phyloP scores from a whole-genome alignment of 2,888 invertebrate genomes.

The Rhagonycha lutea region DNA sequence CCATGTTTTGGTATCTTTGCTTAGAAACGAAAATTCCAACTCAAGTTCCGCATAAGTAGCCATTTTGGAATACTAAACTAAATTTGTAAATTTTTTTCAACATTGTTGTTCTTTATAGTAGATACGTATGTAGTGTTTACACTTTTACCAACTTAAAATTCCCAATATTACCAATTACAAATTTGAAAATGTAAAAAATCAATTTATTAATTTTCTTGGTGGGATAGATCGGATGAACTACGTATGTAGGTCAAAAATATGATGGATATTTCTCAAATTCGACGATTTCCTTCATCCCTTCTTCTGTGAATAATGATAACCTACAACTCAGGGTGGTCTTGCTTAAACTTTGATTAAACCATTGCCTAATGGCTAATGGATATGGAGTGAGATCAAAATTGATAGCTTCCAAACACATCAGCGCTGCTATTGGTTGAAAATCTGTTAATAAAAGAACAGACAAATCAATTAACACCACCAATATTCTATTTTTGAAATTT shows the following conservation, averaged over 20 bases:
- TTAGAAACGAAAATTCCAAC: too few species aligned
- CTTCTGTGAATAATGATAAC: constrained; percentile 67
- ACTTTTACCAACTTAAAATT: too few species aligned
- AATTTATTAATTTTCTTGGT: constrained; percentile 56
- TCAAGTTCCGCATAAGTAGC: too few species aligned
- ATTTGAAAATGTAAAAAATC: neutral
- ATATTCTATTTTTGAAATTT: too few species aligned
- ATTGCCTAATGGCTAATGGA: constrained; percentile 61
- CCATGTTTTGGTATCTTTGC: too few species aligned
- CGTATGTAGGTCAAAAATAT: constrained; percentile 69
- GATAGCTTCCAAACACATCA: constrained; percentile 74
- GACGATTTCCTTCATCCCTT: constrained; percentile 70
- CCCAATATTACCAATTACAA: neutral
- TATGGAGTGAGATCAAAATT: constrained; percentile 67
- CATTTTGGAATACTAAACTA: too few species aligned
- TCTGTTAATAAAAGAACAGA: too few species aligned
- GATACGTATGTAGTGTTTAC: too few species aligned
- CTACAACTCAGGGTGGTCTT: constrained; percentile 71
- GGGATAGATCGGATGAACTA: constrained; percentile 77
- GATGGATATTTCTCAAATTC: constrained; percentile 74
- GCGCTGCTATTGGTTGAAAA: constrained; percentile 71
- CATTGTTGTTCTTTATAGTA: too few species aligned
- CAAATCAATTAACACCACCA: too few species aligned
- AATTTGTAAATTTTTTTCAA: too few species aligned
- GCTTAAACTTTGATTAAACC: constrained; percentile 76